These are phyloP conservation scores for Characodon lateralis DNA, from an alignment of 2,797 vertebrate species.

Conservation along the genomic window DNA sequence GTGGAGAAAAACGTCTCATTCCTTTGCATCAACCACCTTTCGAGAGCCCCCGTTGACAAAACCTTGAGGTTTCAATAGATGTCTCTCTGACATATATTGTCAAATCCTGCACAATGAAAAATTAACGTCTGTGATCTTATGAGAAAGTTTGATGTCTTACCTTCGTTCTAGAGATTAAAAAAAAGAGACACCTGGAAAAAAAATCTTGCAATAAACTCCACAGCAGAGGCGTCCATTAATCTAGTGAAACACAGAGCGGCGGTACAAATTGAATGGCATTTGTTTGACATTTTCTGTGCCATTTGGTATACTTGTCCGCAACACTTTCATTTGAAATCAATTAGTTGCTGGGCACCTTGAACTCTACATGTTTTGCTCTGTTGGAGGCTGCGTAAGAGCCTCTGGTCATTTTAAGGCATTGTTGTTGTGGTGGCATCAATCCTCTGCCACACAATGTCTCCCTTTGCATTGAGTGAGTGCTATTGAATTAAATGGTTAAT, in stretches of 20 bases:
- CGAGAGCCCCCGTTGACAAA: slow-evolving; percentile 52
- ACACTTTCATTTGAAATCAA: slow-evolving; percentile 64
- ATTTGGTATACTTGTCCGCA: slow-evolving; percentile 56
- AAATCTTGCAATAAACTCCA: slow-evolving; percentile 36
- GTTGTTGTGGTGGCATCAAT: slow-evolving; percentile 57
- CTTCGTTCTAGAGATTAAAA: slow-evolving; percentile 38
- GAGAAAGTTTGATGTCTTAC: slow-evolving; percentile 29
- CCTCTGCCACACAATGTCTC: slow-evolving; percentile 31
- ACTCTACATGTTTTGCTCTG: slow-evolving; percentile 42
- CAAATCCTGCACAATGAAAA: slow-evolving; percentile 15
- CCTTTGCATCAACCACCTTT: slow-evolving; percentile 18
- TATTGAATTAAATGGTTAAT: neutral
- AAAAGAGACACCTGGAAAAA: slow-evolving; percentile 26
- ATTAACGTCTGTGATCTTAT: slow-evolving; percentile 42
- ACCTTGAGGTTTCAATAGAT: slow-evolving; percentile 48
- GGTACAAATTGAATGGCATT: slow-evolving; percentile 74
- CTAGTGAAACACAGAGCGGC: slow-evolving; percentile 43
- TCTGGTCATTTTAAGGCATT: slow-evolving; percentile 39
- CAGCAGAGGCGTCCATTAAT: slow-evolving; percentile 45
- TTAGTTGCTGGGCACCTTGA: slow-evolving; percentile 62
- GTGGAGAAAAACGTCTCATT: slow-evolving; percentile 35
- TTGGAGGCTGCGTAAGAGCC: slow-evolving; percentile 32
- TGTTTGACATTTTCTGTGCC: slow-evolving; percentile 74
- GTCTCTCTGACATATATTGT: slow-evolving; percentile 18
- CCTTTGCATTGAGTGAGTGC: slow-evolving; percentile 25